These are phyloP conservation scores for Muntiacus reevesi DNA, from an alignment of 2,113 vertebrate species.

Conservation along the genomic window DNA sequence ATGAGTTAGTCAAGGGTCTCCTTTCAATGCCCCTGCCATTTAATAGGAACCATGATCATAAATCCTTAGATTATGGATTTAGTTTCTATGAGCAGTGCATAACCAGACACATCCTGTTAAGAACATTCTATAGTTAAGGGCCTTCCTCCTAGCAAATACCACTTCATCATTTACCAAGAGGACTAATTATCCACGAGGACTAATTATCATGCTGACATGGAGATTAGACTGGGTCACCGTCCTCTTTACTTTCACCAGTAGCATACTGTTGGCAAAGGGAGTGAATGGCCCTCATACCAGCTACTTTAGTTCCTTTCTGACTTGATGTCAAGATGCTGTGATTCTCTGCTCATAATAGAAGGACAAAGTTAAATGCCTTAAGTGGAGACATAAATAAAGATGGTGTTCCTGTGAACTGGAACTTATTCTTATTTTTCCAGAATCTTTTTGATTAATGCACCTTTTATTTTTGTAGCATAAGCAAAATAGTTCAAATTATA, in stretches of 20 bases:
- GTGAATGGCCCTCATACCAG: neutral
- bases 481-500: conserved; percentile 15
- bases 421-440: conserved; percentile 8
- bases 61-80: neutral
- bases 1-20: neutral
- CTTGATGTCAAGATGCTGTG: neutral
- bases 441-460: neutral
- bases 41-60: neutral
- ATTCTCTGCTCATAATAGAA: neutral
- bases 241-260: neutral
- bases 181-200: neutral
- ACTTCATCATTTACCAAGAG: neutral
- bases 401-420: neutral
- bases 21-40: neutral
- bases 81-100: neutral
- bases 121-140: neutral
- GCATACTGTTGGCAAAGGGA: neutral
- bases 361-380: neutral
- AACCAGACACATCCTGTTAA: neutral
- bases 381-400: neutral
- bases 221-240: neutral
- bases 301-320: neutral
- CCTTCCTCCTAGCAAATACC: neutral
- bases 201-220: neutral
- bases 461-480: conserved; percentile 15